Conservation (phyloP, 2,797 vertebrate genomes). For the Cuniculus paca region DNA sequence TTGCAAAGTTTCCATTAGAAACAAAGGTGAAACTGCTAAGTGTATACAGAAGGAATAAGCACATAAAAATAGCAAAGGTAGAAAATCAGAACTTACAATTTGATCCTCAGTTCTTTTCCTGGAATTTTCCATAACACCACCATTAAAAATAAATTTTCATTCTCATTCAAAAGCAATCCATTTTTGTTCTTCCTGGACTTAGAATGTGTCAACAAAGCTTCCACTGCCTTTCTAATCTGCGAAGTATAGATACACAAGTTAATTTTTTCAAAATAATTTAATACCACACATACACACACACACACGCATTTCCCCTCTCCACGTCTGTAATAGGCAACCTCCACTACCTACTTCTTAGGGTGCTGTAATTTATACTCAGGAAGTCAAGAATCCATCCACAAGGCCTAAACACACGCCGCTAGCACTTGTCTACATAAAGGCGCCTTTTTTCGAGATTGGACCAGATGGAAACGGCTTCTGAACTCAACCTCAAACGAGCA, state of each 20-base stretch:
- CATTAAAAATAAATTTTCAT: conserved; percentile 90
- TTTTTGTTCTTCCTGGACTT: conserved; percentile 86
- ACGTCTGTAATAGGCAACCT: background rate
- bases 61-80: background rate
- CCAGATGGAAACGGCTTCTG: background rate
- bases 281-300: background rate
- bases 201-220: conserved; percentile 90
- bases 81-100: conserved; percentile 90
- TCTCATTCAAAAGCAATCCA: conserved; percentile 88
- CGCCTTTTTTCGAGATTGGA: background rate
- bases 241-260: conserved; percentile 54
- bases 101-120: conserved; percentile 88
- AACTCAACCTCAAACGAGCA: fast-evolving
- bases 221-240: conserved; percentile 92
- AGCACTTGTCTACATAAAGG: background rate
- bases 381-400: background rate
- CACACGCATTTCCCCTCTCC: background rate
- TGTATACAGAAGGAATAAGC: background rate
- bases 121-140: conserved; percentile 94
- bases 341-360: background rate
- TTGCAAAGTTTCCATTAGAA: conserved; percentile 44
- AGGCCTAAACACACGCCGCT: background rate
- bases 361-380: background rate
- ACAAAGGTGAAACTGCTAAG: background rate
- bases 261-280: background rate